Evolutionary conservation across 1,140 invertebrate species (phyloP).

Genomic region (Philopotamus ludificatus): DNA sequence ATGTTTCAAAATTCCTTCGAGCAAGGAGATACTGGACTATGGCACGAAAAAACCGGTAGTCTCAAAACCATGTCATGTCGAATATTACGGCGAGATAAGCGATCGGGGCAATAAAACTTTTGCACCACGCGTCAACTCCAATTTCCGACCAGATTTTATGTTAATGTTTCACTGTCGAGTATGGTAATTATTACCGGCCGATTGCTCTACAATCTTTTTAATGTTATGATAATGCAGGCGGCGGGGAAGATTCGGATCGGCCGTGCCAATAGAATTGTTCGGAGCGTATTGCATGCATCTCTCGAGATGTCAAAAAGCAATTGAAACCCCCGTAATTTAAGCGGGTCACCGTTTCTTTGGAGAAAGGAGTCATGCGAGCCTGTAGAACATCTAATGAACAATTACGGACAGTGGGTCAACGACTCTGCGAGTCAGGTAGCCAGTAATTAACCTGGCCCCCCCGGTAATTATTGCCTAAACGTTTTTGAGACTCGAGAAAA

Average conservation of each 20-base stretch:
- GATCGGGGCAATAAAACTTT: not conserved
- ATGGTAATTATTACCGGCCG: too few species aligned
- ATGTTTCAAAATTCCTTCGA: too few species aligned
- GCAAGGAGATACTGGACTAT: too few species aligned
- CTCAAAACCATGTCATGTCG: not conserved
- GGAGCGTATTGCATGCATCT: too few species aligned
- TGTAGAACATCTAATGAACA: not conserved
- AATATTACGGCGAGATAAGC: too few species aligned
- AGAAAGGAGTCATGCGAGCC: not conserved
- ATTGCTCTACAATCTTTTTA: not conserved
- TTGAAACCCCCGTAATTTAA: too few species aligned
- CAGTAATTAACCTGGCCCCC: not conserved
- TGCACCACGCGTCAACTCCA: not conserved
- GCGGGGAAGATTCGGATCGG: too few species aligned
- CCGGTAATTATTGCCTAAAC: conserved; percentile 1
- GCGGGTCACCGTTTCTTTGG: too few species aligned
- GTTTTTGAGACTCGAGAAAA: not conserved
- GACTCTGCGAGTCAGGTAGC: not conserved
- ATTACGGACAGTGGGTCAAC: not conserved
- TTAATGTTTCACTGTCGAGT: too few species aligned
- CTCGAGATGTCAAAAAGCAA: too few species aligned
- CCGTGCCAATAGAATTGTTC: too few species aligned
- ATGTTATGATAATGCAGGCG: too few species aligned
- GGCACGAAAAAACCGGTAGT: not conserved
- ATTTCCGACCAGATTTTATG: not conserved